Percentiles rank a stretch among this genome's conserved stretches.
phyloP scores from a whole-genome alignment of 1,140 invertebrate species.

The Colletes gigas region DNA sequence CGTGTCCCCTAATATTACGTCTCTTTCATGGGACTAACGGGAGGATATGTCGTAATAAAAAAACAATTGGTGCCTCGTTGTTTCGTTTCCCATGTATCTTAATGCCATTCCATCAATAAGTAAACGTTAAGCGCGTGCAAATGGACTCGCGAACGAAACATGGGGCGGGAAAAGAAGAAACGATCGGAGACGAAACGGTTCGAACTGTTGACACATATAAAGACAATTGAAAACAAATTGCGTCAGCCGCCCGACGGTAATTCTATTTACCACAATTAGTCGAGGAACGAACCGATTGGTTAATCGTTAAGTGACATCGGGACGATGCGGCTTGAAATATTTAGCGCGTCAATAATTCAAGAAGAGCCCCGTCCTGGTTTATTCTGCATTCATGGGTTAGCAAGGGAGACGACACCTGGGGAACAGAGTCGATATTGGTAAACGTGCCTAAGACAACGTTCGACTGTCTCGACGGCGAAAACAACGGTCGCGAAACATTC shows the following conservation, averaged over 20 bases:
- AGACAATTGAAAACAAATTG: slow-evolving; percentile 1
- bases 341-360: slow-evolving; percentile 26
- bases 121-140: too few species aligned
- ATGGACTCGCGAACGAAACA: too few species aligned
- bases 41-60: too few species aligned
- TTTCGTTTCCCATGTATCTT: too few species aligned
- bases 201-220: too few species aligned
- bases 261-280: slow-evolving; percentile 9
- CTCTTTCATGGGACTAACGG: too few species aligned
- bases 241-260: slow-evolving; percentile 14
- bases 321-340: slow-evolving; percentile 30
- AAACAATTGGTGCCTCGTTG: too few species aligned
- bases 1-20: too few species aligned
- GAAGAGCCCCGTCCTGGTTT: neutral
- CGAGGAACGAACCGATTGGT: neutral
- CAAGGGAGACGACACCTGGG: neutral
- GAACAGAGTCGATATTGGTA: slow-evolving; percentile 10
- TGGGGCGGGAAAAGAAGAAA: neutral
- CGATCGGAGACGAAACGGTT: neutral
- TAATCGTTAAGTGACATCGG: slow-evolving; percentile 25
- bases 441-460: slow-evolving; percentile 2
- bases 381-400: neutral
- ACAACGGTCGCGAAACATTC: neutral
- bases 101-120: too few species aligned
- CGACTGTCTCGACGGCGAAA: neutral